Evolutionary conservation across 2,113 vertebrate genomes (phyloP), one percentile per base, ranked within the genome.

Genomic region (Mormoops blainvillei): DNA sequence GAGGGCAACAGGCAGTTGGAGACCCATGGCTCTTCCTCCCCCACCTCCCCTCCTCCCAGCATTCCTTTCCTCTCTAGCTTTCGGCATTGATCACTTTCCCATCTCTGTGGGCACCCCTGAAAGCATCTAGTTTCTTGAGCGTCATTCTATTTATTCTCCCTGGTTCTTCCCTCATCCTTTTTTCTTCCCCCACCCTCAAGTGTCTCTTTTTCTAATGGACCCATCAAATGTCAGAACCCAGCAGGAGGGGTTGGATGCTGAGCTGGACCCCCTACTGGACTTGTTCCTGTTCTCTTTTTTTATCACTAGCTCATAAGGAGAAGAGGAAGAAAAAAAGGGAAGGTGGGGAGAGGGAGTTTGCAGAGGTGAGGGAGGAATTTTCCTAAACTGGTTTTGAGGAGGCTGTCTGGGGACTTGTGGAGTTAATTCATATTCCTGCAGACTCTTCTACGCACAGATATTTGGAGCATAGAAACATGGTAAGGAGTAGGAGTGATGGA

Each of bases 151-250:
- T 94, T 94, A 61, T 88, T 96, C 77, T 93, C 48, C 50, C 26
- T 22, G 10, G 10, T 61, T 92, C 58, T 74, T 77, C 61, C 65
- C 74, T 80, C 38, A 8, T 48, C 50, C 63, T 65, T 58, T n/a
- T 77, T 86, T 87, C 61, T 67, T 36, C 36, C 31, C 67, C 26
- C 41, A 3, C 19, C 24, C 48, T 9, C 7, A 22, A 76, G 33
- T 45, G 22, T 28, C 22, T 65, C 43, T 76, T 70, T 91, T 81
- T 26, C 89, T 87, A 82, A 93, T 85, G 89, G 74, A 84, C 76
- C 52, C 22, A 8, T 87, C 87, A 94, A 97, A 95, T 97, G 96
- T 96, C 96, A 95, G 94, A 20, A 31, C 97, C 52, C 97, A 97
- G 97, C 83, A 85, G 96, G 97, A 65, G 86, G 78, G 52, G 68